phyloP scores from a whole-genome alignment of 1,140 invertebrate species.

The Drosophila tropicalis region DNA sequence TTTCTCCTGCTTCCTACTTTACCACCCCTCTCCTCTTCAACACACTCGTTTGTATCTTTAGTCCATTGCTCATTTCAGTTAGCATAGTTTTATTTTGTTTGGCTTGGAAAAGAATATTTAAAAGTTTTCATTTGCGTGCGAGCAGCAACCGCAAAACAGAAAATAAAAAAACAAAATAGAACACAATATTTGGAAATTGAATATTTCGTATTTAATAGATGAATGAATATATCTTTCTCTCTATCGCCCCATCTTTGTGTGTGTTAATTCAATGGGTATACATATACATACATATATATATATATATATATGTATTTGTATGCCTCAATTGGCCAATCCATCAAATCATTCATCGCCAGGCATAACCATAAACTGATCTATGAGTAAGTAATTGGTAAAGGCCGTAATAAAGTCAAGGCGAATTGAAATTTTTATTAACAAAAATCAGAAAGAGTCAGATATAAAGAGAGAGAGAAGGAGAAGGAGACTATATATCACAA shows the following conservation, averaged over 20 bases:
- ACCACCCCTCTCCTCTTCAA: neutral
- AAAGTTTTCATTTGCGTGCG: constrained; percentile 1
- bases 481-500: neutral
- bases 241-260: neutral
- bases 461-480: neutral
- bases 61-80: too few species aligned
- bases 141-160: neutral
- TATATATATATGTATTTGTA: constrained; percentile 32
- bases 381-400: constrained; percentile 8
- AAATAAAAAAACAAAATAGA: constrained; percentile 35
- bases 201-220: constrained; percentile 56
- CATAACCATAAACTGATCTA: constrained; percentile 43
- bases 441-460: neutral
- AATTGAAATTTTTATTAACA: neutral
- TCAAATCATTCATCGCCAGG: constrained; percentile 62
- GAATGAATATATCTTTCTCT: constrained; percentile 27
- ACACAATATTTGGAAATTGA: constrained; percentile 74
- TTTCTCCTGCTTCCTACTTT: neutral
- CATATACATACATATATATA: too few species aligned
- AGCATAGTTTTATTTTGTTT: neutral
- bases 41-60: neutral
- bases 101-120: neutral
- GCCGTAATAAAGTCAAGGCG: constrained; percentile 20
- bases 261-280: constrained; percentile 11
- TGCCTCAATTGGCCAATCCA: constrained; percentile 65